phyloP scores from a whole-genome alignment of 2,888 invertebrate species.

The Onchidella celtica region DNA sequence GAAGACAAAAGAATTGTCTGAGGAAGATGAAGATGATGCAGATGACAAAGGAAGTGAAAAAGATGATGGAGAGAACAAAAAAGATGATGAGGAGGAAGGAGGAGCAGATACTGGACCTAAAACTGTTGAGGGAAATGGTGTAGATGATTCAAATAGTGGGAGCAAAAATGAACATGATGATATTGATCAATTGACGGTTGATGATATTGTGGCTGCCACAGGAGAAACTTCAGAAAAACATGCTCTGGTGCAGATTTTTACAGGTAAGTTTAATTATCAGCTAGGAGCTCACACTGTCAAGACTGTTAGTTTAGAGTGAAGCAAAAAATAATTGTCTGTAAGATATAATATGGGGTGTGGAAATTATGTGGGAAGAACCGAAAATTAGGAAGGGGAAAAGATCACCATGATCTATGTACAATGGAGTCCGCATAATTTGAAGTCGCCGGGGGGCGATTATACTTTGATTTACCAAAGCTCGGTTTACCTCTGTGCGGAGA shows the following conservation, averaged over 20 bases:
- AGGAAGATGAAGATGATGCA: neutral
- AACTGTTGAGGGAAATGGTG: neutral
- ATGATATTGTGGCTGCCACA: conserved; percentile 84
- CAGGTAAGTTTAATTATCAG: conserved; percentile 82
- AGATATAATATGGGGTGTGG: too few relatives aligned
- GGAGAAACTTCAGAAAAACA: conserved; percentile 82
- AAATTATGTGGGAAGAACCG: too few relatives aligned
- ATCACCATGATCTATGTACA: too few relatives aligned
- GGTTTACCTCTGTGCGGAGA: too few relatives aligned
- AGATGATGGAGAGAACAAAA: neutral
- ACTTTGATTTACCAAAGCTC: too few relatives aligned
- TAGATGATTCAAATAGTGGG: neutral
- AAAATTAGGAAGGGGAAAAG: too few relatives aligned
- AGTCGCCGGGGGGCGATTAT: too few relatives aligned
- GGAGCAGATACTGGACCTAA: neutral
- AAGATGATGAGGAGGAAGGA: neutral
- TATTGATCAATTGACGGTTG: conserved; percentile 82
- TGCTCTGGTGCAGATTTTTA: conserved; percentile 86
- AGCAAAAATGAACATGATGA: conserved; percentile 6
- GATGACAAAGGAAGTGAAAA: conserved; percentile 1
- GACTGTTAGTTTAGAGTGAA: too few relatives aligned
- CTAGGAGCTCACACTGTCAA: too few relatives aligned
- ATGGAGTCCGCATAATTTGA: too few relatives aligned
- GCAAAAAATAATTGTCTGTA: too few relatives aligned
- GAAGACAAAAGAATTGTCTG: neutral